Base-by-base conservation (phyloP, 1,140 invertebrate genomes). In the Trichomalopsis sarcophagae region DNA sequence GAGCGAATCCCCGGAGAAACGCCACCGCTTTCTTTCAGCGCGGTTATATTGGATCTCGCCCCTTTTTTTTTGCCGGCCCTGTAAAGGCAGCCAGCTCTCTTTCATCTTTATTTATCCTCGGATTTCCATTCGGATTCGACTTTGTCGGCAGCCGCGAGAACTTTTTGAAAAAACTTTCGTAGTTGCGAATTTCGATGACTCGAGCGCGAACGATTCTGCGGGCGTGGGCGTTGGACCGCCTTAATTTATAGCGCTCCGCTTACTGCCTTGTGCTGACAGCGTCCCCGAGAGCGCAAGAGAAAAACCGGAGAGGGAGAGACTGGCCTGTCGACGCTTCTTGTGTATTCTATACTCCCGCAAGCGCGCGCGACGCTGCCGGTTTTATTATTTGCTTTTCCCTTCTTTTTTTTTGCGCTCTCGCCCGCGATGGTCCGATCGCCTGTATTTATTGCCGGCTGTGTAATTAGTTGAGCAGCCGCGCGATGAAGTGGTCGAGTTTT, bases 121-220 rank as follows among this genome's bases (percentile, higher is more conserved):
- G 27, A 71, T 71, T 71, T 30, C 68, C 68, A 71, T 71, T 71
- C 2, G 9, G 68, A 10, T 69, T 69, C 13, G 9, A 11, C 68
- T 71, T 30, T 71, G 27, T 71, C 62, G 13, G 33, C 33, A 6
- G 5, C 68, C 66, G 66, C 66, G 66, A 27, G 1, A 50, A 30
- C 30, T 71, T 33, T 71, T 71, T 11, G n/a, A n/a, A 71, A 33
- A 33, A 71, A 71, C 68, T 71, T 71, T 27, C 2, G 55, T 3
- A 62, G 55, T n/a, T n/a, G 68, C 68, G 68, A 71, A 71, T 71
- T 30, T 71, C 27, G 30, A 71, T 33, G 68, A 71, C 68, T 71
- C 23, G 23, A 2, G 27, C 68, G 68, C 11, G 23, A 14, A 62
- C 55, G 55, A 62, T 62, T 62, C 55, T 62, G 55, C 55, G 55